phyloP scores from a whole-genome alignment of 2,888 invertebrate genomes.

The Brachyptera risi region DNA sequence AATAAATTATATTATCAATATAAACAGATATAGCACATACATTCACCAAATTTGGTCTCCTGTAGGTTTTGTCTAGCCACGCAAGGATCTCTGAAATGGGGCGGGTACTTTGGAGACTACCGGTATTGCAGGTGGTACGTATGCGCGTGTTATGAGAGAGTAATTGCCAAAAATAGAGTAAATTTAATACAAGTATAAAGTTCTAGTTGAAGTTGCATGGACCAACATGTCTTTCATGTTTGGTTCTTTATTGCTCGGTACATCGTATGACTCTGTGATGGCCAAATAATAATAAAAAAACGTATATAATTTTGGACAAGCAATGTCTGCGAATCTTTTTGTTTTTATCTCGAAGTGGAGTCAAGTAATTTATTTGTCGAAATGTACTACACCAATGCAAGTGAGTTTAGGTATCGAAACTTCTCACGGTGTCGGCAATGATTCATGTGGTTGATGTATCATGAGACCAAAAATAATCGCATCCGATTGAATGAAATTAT shows the following conservation, averaged over 20 bases:
- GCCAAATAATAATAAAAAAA: too few relatives aligned
- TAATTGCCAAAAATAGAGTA: conserved; percentile 7
- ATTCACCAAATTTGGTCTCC: neutral
- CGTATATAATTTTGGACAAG: neutral
- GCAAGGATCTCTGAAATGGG: neutral
- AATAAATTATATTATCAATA: too few relatives aligned
- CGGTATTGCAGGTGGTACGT: conserved; percentile 1
- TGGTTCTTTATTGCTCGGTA: neutral
- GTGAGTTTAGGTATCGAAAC: too few relatives aligned
- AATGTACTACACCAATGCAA: too few relatives aligned
- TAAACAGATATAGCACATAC: neutral
- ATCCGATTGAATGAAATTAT: too few relatives aligned
- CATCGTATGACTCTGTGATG: neutral
- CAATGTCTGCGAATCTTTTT: neutral
- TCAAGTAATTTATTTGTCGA: too few relatives aligned
- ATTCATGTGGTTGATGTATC: too few relatives aligned
- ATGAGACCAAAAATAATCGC: too few relatives aligned
- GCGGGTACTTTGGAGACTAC: neutral
- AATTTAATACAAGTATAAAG: neutral
- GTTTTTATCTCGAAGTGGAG: too few relatives aligned
- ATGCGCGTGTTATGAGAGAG: neutral
- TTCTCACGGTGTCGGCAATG: neutral
- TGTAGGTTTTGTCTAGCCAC: neutral
- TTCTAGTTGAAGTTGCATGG: too few relatives aligned
- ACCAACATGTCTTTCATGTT: conserved; percentile 2